Base-by-base conservation (phyloP, 2,797 vertebrate species). In the Poecilia picta region DNA sequence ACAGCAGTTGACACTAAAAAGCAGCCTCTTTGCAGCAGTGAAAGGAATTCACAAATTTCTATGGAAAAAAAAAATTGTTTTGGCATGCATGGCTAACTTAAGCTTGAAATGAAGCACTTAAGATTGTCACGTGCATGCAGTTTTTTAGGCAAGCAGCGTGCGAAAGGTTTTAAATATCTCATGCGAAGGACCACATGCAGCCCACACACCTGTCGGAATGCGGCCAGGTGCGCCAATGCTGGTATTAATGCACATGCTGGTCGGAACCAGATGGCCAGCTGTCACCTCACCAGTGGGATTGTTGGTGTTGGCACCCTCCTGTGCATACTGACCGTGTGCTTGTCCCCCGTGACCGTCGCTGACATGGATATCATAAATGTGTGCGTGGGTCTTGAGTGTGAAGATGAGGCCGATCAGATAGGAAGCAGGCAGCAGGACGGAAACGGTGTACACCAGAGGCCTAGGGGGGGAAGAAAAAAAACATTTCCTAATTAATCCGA, bases 321-420 rank as follows among this genome's bases (percentile, higher is more conserved):
- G 82, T 78, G 75, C 76, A 55, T 88, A 91, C 93, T 92, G 87
- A 93, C 94, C 93, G 31, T 94, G 93, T 10, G 87, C 78, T 0
- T 93, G 92, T 11, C 86, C 91, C 89, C 95, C 89, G 43, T 96
- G 96, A 74, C 93, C 94, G 53, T 95, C 95, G 1, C 97, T 97
- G 95, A 96, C 70, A 59, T 96, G 97, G 90, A 97, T 95, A 83
- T 97, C 97, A 2, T 97, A 97, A 91, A 97, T 97, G 92, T 97
- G 97, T 0, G 96, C 95, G 91, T 97, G 97, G 0, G 97, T 97
- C 92, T 98, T 98, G 84, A 97, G 93, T 0, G 97, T 97, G 93
- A 97, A 97, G 92, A 97, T 89, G 80, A 98, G 96, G 33, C 97
- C 97, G 0, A 95, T 94, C 81, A 97, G 85, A 89, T 98, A 98